Evolutionary conservation across 2,888 invertebrate species (phyloP), one percentile per base, ranked within the genome.

Genomic region (Icerya purchasi): DNA sequence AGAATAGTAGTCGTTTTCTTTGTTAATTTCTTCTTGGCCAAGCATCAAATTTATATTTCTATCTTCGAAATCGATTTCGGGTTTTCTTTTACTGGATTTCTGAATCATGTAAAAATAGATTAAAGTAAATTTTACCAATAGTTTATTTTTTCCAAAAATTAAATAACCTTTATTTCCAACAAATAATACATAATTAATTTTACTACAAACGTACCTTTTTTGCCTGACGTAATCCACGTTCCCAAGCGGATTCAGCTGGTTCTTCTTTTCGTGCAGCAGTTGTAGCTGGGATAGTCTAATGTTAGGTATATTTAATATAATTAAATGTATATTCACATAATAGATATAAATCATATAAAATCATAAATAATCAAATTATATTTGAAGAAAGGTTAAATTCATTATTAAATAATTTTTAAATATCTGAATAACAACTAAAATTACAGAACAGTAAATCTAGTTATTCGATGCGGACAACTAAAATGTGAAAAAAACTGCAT

Each of bases 51-150:
- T 92, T 75, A 93, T 82, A 71, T 92, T 88, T 73, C 93, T 93
- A 71, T 94, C 92, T 70, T 93, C 91, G 69, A 92, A 92, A 72
- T 93, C 91, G 75, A 88, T 86, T 69, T 94, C 93, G 66, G 86
- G 90, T 72, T 92, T 92, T 52, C 93, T 81, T 70, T 91, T 89
- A 67, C 84, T 86, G 0, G 93, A 91, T 74, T 90, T 89, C 62
- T 90, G 80, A 73, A 87, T 77, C 80, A 86, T 82, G 76, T 78
- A 66, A 65, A 60, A 58, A 63, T n/a, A n/a, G 22, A 55, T 8
- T 10, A 24, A 49, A 5, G 24, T 50, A 22, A 8, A n/a, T n/a
- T n/a, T n/a, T n/a, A n/a, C n/a, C 14, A 49, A 49, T n/a, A 10
- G n/a, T 49, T n/a, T 49, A n/a, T n/a, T 49, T 2, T 2, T 20